These are phyloP conservation scores for Ciconia nigra DNA, from an alignment of 2,797 vertebrate genomes.

Conservation along the genomic window DNA sequence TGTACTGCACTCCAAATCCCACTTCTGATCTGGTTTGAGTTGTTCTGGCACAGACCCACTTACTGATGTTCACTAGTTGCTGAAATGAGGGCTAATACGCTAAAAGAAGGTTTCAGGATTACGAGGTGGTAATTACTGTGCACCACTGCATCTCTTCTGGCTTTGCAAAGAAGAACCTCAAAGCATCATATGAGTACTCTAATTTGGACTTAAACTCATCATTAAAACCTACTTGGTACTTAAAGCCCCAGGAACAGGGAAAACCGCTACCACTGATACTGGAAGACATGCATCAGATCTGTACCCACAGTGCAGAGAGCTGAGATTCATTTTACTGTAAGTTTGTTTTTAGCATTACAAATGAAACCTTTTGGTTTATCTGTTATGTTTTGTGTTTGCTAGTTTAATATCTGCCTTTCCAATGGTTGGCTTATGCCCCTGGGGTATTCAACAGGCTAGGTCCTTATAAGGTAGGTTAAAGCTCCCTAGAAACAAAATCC, in stretches of 20 bases:
- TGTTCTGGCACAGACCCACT: not conserved
- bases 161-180: not conserved
- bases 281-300: not conserved
- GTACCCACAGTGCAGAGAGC: not conserved
- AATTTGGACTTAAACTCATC: not conserved
- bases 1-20: fast-evolving
- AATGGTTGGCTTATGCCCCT: fast-evolving
- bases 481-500: not conserved
- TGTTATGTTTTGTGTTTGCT: not conserved
- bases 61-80: not conserved
- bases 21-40: not conserved
- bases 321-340: not conserved
- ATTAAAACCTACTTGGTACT: not conserved
- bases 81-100: not conserved
- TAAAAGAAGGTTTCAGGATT: not conserved
- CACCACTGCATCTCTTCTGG: not conserved
- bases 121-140: not conserved
- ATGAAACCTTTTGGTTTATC: not conserved
- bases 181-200: not conserved
- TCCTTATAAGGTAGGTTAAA: not conserved
- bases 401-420: not conserved
- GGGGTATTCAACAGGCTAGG: not conserved
- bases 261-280: not conserved
- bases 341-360: not conserved
- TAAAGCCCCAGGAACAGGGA: not conserved